Evolutionary conservation across 2,113 vertebrate species (phyloP), one percentile per base, ranked within the genome.

Genomic region (Podarcis muralis): DNA sequence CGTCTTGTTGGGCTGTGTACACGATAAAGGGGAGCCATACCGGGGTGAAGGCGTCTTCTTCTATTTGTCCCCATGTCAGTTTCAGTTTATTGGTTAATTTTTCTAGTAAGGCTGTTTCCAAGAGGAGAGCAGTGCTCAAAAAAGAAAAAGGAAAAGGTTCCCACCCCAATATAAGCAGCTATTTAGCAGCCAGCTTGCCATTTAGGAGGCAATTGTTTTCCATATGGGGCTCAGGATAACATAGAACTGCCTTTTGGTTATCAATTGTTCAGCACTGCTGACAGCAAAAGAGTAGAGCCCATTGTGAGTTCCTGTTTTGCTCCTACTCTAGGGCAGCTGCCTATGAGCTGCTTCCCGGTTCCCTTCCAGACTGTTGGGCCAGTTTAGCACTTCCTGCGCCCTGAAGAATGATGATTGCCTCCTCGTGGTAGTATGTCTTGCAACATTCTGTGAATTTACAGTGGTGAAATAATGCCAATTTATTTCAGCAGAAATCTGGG

Each of bases 401-500:
- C 87, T 8, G 37, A 94, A 82, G 35, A 87, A 74, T 1, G 0
- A 3, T 62, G 25, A 1, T 81, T 86, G 30, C 35, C 68, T 0
- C 0, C 0, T 0, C 20, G 35, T 81, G 66, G 6, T 37, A 86
- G 66, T 77, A 74, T 53, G 88, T 85, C 84, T 71, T 91, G 74
- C 90, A 92, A 69, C 82, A 87, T 84, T 83, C 85, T 4, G 68
- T 81, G 88, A 86, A 94, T 86, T 95, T 92, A 94, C 57, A 83
- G 82, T 75, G 57, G 57, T 30, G 27, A 62, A 91, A 59, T 81
- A 69, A 85, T 59, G 12, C 93, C 74, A 71, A 79, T 91, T 93
- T 88, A 66, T 53, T 92, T 89, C 92, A 84, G 93, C 95, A 94
- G 94, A 94, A 95, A 92, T 93, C 62, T 22, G 65, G 75, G 94